phyloP scores from a whole-genome alignment of 2,888 invertebrate genomes.

The Drosophila antonietae region DNA sequence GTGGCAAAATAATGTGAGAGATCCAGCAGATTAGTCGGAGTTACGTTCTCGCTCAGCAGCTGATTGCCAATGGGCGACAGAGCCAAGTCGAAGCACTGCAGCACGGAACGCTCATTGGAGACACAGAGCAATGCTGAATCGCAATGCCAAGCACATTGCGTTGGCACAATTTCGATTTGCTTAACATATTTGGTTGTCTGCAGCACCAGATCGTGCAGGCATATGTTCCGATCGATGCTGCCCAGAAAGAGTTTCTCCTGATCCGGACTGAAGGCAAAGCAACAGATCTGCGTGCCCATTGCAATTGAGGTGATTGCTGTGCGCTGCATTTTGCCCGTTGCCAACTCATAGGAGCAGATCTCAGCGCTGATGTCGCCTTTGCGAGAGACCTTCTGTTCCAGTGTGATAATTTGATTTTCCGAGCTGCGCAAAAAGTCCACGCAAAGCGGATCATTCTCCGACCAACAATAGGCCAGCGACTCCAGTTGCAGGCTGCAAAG shows the following conservation, averaged over 20 bases:
- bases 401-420: constrained; percentile 89
- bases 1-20: constrained; percentile 86
- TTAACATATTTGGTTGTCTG: constrained; percentile 90
- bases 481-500: constrained; percentile 87
- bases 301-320: constrained; percentile 89
- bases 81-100: constrained; percentile 91
- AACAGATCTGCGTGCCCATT: constrained; percentile 89
- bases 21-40: constrained; percentile 87
- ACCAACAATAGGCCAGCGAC: constrained; percentile 91
- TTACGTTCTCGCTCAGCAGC: constrained; percentile 88
- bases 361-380: constrained; percentile 90
- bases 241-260: constrained; percentile 91
- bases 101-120: constrained; percentile 89
- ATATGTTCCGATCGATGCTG: constrained; percentile 93
- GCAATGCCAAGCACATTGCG: constrained; percentile 89
- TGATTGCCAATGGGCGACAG: constrained; percentile 89
- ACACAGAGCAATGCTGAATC: constrained; percentile 89
- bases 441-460: constrained; percentile 94
- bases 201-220: constrained; percentile 90
- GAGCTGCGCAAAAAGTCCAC: constrained; percentile 91
- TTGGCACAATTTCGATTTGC: constrained; percentile 92
- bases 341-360: constrained; percentile 87
- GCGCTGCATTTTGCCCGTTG: constrained; percentile 86
- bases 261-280: constrained; percentile 88
- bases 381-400: constrained; percentile 92